Base-by-base conservation (phyloP, 1,140 invertebrate genomes). In the Myzus persicae region DNA sequence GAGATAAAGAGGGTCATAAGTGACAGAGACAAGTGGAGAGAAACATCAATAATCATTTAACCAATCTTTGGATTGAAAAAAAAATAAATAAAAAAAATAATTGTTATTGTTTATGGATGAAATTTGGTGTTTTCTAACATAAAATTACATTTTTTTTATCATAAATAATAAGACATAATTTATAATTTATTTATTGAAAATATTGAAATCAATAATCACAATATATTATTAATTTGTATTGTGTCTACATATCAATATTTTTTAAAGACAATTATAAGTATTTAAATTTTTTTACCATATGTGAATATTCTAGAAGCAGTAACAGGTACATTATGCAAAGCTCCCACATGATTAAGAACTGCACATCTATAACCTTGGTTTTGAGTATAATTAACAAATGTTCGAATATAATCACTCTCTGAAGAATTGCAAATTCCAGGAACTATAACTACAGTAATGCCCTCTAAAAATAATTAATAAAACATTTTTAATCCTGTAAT, bases 311-410 rank as follows among this genome's bases (percentile, higher is more conserved):
- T 96, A 48, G 97, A 96, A n/a, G 97, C 96, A 36, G 98, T 99
- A 14, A 99, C 96, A 91, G 97, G 97, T 24, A 99, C 97, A 95
- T 97, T 97, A 93, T 96, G 96, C 18, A 99, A 95, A 9, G 97
- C 98, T n/a, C 98, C 98, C 93, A 99, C 97, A 95, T 99, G 98
- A 95, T 99, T 99, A 90, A 99, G 96, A n/a, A 99, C 98, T 1
- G 98, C 97, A 95, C 98, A 98, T 93, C 98, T 96, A 95, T 98
- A 99, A 2, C 98, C 98, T 95, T 97, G 97, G 94, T 97, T 97
- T 95, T 98, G 98, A 14, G 98, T 98, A 95, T 98, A 97, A 94
- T 98, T 97, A 1, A 99, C 98, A 95, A 98, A 98, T 40, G 98
- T 98, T 88, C 98, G 96, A 93, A 99, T 98, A 95, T 99, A 99